Conservation (phyloP, 53 echinoderm and acorn worm species). For the Pentamera pediparva region DNA sequence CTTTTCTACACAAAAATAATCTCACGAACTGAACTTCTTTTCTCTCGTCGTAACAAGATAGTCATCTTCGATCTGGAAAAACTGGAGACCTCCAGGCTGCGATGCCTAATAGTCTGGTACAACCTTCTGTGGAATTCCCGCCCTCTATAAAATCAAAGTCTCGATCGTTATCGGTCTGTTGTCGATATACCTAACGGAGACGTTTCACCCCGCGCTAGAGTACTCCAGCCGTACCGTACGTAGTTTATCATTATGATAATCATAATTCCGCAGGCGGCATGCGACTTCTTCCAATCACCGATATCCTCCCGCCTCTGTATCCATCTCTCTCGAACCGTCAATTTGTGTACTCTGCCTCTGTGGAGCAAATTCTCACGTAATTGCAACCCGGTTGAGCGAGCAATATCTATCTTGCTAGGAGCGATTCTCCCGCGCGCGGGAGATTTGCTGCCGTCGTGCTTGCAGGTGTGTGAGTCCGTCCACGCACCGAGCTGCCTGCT, state of each 20-base stretch:
- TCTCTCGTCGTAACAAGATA: no score
- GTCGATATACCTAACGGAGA: neutral
- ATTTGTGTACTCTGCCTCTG: slow-evolving; percentile 33
- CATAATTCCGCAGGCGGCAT: no score
- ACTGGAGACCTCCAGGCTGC: no score
- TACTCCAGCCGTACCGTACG: neutral
- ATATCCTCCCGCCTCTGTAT: neutral
- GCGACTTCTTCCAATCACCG: slow-evolving; percentile 13
- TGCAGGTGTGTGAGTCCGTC: slow-evolving; percentile 12
- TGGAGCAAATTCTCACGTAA: slow-evolving; percentile 30
- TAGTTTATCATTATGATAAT: slow-evolving; percentile 6
- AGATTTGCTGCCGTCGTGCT: neutral
- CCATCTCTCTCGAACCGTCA: slow-evolving; percentile 10
- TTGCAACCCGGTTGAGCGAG: slow-evolving; percentile 29
- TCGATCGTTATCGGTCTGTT: no score
- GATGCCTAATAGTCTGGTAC: no score
- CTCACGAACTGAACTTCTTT: no score
- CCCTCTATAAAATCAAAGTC: no score
- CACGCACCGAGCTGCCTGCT: neutral
- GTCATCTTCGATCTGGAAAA: no score
- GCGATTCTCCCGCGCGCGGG: slow-evolving; percentile 3
- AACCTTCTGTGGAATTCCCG: no score
- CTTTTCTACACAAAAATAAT: no score
- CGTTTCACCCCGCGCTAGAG: neutral
- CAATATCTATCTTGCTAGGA: slow-evolving; percentile 9